Conservation (phyloP, 2,888 invertebrate species). For the Harpalus rubripes region DNA sequence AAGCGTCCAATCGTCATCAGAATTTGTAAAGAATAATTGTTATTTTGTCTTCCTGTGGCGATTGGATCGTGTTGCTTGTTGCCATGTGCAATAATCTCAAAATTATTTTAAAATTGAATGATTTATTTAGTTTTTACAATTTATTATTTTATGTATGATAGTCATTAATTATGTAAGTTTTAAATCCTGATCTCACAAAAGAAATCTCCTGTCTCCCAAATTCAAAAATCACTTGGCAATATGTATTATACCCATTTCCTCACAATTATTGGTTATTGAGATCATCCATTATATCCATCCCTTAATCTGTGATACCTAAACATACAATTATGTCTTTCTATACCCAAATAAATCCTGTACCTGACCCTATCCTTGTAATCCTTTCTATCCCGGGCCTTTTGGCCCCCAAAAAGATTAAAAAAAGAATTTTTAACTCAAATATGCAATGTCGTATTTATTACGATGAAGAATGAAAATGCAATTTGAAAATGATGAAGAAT, state of each 20-base stretch:
- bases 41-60: slow-evolving; percentile 64
- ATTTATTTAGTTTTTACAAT: slow-evolving; percentile 59
- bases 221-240: slow-evolving; percentile 54
- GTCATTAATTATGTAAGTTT: slow-evolving; percentile 67
- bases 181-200: slow-evolving; percentile 66
- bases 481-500: background rate
- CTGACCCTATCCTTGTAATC: slow-evolving; percentile 48
- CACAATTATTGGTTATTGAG: slow-evolving; percentile 45
- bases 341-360: slow-evolving; percentile 48
- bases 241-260: slow-evolving; percentile 32
- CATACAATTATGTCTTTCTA: slow-evolving; percentile 63
- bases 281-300: slow-evolving; percentile 70
- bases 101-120: slow-evolving; percentile 60
- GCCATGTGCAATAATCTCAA: slow-evolving; percentile 67
- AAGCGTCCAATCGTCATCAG: slow-evolving; percentile 39
- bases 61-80: slow-evolving; percentile 47
- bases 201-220: slow-evolving; percentile 61
- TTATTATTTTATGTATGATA: slow-evolving; percentile 65
- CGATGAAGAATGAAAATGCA: slow-evolving; percentile 1
- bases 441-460: slow-evolving; percentile 21
- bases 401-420: slow-evolving; percentile 66
- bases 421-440: slow-evolving; percentile 30
- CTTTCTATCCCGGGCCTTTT: slow-evolving; percentile 66
- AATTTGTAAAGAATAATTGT: slow-evolving; percentile 55
- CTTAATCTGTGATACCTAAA: slow-evolving; percentile 71